A percentile compares a stretch with the other conserved stretches of the same genome.
Conservation (phyloP, 2,113 vertebrate genomes). For the Pituophis catenifer region DNA sequence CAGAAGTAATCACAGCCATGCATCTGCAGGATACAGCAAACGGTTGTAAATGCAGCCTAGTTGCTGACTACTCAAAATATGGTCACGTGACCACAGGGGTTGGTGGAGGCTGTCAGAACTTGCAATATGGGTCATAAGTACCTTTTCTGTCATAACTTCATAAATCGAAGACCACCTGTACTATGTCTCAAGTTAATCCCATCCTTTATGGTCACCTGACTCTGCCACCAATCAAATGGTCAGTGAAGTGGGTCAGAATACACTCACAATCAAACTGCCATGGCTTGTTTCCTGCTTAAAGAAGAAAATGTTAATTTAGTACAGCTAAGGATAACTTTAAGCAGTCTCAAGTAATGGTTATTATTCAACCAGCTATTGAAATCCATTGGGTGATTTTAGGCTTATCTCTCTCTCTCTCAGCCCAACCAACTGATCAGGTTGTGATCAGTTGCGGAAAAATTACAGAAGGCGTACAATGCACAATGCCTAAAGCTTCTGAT, state of each 20-base stretch:
- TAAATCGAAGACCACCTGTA: not conserved
- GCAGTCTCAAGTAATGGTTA: not conserved
- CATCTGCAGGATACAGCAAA: not conserved
- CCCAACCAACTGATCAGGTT: not conserved
- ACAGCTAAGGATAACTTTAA: not conserved
- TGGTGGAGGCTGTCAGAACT: not conserved
- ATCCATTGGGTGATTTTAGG: not conserved
- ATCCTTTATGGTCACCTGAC: not conserved
- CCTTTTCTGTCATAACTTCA: not conserved
- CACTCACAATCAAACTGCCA: not conserved
- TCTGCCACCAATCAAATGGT: not conserved
- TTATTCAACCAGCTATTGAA: not conserved
- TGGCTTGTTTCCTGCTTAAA: not conserved
- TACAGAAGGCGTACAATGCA: not conserved
- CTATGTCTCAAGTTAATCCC: not conserved
- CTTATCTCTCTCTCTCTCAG: not conserved
- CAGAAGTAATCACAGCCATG: not conserved
- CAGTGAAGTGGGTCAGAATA: not conserved
- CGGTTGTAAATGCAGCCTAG: not conserved
- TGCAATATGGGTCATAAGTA: not conserved
- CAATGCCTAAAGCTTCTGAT: not conserved
- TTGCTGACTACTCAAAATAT: not conserved
- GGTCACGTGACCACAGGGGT: not conserved
- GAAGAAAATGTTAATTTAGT: not conserved
- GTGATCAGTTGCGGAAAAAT: not conserved